phyloP scores from a whole-genome alignment of 2,888 invertebrate genomes.

The Tenodera sinensis region DNA sequence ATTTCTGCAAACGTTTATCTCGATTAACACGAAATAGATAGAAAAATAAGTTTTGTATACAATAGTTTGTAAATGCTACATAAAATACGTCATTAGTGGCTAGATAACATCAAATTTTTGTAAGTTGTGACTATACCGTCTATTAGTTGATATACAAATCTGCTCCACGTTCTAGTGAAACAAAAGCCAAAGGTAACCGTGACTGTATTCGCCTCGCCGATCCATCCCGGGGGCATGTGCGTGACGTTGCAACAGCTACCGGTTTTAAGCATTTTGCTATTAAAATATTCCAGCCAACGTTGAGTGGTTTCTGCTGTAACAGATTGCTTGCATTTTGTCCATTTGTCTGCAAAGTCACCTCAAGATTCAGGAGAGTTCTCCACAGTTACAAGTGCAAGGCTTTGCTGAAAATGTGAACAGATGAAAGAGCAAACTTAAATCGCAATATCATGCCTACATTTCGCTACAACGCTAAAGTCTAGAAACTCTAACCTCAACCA shows the following conservation, averaged over 20 bases:
- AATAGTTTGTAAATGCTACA: no score
- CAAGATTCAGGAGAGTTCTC: background rate
- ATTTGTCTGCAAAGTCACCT: background rate
- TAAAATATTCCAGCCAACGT: background rate
- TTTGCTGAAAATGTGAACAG: background rate
- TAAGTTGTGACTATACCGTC: no score
- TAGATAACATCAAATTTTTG: no score
- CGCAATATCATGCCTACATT: no score
- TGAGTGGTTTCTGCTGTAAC: background rate
- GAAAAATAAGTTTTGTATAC: no score
- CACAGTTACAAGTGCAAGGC: background rate
- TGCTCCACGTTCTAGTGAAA: background rate
- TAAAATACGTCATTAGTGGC: no score
- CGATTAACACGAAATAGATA: no score
- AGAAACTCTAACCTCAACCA: no score
- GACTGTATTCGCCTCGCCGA: background rate
- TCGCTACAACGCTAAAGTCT: no score
- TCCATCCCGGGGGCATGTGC: background rate
- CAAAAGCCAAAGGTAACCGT: background rate
- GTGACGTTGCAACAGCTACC: background rate
- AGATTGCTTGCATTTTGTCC: background rate
- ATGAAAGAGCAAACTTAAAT: no score
- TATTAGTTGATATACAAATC: no score
- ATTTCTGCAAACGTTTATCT: no score
- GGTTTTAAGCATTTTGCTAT: background rate